These are phyloP conservation scores for Eilema griseolum DNA, from an alignment of 2,888 invertebrate genomes.

Conservation along the genomic window DNA sequence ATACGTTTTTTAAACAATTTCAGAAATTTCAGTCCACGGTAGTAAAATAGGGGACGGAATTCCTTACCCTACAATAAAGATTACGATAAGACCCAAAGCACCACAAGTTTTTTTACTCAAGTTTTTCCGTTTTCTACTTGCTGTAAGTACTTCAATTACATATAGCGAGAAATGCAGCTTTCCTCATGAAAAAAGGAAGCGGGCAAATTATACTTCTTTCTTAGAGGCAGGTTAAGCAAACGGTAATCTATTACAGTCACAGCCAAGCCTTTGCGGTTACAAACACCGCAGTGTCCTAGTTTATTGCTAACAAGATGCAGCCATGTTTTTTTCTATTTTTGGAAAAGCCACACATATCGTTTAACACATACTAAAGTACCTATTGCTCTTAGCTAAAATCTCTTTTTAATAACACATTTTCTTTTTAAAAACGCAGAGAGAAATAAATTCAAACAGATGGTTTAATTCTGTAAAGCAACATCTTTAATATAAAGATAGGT, in stretches of 20 bases:
- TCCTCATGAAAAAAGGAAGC: constrained; percentile 49
- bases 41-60: constrained; percentile 39
- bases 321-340: constrained; percentile 44
- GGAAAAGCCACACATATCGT: constrained; percentile 35
- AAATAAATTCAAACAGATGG: constrained; percentile 1
- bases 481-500: background rate
- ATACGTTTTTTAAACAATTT: constrained; percentile 29
- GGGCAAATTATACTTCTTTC: constrained; percentile 53
- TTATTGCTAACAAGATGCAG: constrained; percentile 62
- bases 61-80: constrained; percentile 50
- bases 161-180: constrained; percentile 54
- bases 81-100: constrained; percentile 53
- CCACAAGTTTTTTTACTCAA: constrained; percentile 54
- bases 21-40: constrained; percentile 14
- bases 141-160: constrained; percentile 54
- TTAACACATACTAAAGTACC: background rate
- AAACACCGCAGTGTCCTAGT: constrained; percentile 70
- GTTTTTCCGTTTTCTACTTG: constrained; percentile 49
- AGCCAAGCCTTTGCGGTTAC: constrained; percentile 63
- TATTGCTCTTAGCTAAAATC: background rate
- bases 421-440: background rate
- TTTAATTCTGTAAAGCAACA: background rate
- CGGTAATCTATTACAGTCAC: constrained; percentile 66
- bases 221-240: constrained; percentile 70
- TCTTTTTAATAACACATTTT: background rate